Evolutionary conservation across 2,797 vertebrate genomes (phyloP).

Genomic region (Pyrocephalus nanus): DNA sequence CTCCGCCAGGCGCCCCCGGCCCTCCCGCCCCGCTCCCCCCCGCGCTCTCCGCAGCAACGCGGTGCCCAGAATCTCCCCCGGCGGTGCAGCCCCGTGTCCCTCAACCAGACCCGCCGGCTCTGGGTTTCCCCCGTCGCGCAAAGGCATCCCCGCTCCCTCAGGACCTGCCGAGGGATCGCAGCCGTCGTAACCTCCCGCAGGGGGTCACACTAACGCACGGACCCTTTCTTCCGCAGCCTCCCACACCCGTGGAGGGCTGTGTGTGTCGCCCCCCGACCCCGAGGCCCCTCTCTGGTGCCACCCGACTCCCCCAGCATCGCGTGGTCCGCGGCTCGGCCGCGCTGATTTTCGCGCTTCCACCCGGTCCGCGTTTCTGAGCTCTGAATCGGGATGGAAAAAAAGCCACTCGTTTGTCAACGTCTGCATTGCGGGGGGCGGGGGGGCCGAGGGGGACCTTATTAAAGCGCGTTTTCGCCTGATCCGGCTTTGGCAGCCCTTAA

Average conservation of each 20-base stretch:
- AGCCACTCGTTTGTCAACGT: slow-evolving; percentile 36
- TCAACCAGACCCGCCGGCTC: background rate
- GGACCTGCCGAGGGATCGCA: background rate
- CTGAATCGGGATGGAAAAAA: background rate
- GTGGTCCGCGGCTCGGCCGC: background rate
- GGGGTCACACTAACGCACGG: background rate
- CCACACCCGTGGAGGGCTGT: background rate
- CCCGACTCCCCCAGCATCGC: background rate
- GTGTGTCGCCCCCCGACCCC: background rate
- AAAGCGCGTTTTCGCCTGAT: slow-evolving; percentile 36
- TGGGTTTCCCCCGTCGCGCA: background rate
- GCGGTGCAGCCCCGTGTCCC: background rate
- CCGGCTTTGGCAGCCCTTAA: slow-evolving; percentile 46
- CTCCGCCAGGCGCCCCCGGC: background rate
- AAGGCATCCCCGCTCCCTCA: background rate
- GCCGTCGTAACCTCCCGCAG: background rate
- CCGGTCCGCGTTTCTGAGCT: background rate
- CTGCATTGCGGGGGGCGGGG: slow-evolving; percentile 29
- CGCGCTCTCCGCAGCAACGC: background rate
- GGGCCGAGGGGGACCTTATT: background rate
- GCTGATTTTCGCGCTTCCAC: slow-evolving; percentile 11
- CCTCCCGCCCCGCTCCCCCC: background rate
- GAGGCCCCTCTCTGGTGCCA: background rate
- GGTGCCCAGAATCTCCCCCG: background rate
- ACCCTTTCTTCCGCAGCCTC: background rate